phyloP scores from a whole-genome alignment of 1,140 invertebrate genomes.

The Wiebesia pumilae region DNA sequence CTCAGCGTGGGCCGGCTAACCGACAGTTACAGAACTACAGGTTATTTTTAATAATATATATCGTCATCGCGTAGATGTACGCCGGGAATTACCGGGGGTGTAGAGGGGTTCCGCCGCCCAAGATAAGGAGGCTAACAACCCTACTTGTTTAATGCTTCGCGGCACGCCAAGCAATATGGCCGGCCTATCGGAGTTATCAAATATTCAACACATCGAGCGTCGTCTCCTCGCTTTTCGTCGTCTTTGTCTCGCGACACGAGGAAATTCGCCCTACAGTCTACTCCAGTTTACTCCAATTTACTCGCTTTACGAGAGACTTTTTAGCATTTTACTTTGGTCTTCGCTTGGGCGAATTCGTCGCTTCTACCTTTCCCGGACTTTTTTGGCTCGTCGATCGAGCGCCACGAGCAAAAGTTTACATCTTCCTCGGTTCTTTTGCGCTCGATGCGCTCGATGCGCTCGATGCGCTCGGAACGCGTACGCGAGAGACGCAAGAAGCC shows the following conservation, averaged over 20 bases:
- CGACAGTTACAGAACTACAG: conserved; percentile 53
- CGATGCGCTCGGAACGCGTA: no score
- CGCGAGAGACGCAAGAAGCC: no score
- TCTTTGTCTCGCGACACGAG: conserved; percentile 19
- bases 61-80: conserved; percentile 50
- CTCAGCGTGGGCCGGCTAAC: no score
- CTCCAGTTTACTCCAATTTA: no score
- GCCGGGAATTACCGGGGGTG: background rate
- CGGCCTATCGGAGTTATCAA: conserved; percentile 59
- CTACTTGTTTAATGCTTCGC: conserved; percentile 70
- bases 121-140: conserved; percentile 72
- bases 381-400: no score
- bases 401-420: no score
- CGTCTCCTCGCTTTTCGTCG: background rate
- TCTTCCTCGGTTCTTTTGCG: no score
- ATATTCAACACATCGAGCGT: conserved; percentile 68
- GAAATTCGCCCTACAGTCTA: background rate
- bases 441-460: no score
- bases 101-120: conserved; percentile 36
- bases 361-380: no score
- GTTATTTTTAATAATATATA: conserved; percentile 66
- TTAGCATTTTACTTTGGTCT: no score
- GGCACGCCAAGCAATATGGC: conserved; percentile 56
- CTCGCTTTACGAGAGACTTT: no score
- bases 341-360: no score